These are phyloP conservation scores for Acinonyx jubatus DNA, from an alignment of 2,113 vertebrate species.

Conservation along the genomic window DNA sequence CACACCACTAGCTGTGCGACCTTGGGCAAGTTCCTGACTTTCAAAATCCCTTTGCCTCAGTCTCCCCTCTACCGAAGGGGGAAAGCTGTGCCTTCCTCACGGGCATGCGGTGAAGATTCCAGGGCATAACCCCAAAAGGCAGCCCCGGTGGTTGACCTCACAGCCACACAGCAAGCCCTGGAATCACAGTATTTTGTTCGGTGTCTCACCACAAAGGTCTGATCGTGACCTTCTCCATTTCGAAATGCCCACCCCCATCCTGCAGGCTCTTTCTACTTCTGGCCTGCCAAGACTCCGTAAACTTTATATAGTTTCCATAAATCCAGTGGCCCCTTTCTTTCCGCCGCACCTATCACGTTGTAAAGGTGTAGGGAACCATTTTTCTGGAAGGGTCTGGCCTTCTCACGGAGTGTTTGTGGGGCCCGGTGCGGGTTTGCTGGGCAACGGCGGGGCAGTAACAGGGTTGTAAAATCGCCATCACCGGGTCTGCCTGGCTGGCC, in stretches of 20 bases:
- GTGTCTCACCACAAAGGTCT: slow-evolving; percentile 30
- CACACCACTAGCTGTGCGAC: rapidly evolving
- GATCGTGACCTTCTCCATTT: slow-evolving; percentile 56
- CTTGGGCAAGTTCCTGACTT: not conserved
- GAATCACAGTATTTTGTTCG: not conserved
- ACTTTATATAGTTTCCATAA: slow-evolving; percentile 85
- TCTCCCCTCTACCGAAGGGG: not conserved
- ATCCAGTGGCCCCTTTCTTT: slow-evolving; percentile 79
- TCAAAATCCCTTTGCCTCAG: not conserved
- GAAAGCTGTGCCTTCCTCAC: rapidly evolving
- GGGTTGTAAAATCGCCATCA: slow-evolving; percentile 79
- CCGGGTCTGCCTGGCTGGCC: slow-evolving; percentile 68
- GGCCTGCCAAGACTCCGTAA: slow-evolving; percentile 81
- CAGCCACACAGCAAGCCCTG: rapidly evolving
- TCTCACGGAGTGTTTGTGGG: slow-evolving; percentile 56
- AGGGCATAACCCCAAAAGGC: not conserved
- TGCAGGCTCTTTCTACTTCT: slow-evolving; percentile 65
- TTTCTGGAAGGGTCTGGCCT: slow-evolving; percentile 71
- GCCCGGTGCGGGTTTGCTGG: slow-evolving; percentile 74
- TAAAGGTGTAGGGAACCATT: slow-evolving; percentile 80
- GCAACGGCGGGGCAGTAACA: slow-evolving; percentile 78
- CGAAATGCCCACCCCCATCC: slow-evolving; percentile 13
- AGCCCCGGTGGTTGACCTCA: not conserved
- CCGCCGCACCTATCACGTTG: slow-evolving; percentile 77
- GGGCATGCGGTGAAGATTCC: rapidly evolving